Evolutionary conservation across 2,888 invertebrate genomes (phyloP), one percentile per base, ranked within the genome.

Genomic region (Epirrhoe alternata): DNA sequence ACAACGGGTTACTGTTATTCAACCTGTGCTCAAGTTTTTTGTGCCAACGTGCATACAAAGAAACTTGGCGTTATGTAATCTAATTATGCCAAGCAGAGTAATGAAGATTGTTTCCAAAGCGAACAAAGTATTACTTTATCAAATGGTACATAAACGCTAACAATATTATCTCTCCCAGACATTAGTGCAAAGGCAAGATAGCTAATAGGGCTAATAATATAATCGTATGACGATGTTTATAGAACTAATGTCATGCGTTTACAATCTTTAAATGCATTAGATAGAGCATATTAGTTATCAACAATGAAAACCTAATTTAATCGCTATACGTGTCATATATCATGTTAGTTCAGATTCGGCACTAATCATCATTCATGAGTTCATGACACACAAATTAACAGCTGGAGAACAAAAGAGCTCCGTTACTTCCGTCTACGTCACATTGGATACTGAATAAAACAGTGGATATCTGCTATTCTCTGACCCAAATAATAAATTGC

Each of bases 401-500:
- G 69, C 69, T 65, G 70, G 45, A 80, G 78, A 83, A 84, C 84
- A 84, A 84, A 83, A 79, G 81, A 80, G 77, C 70, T 73, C 86
- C 86, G 86, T 86, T 86, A 86, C 76, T 81, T 86, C 86, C 86
- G 86, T 71, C 76, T 74, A 79, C 84, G 84, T 85, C 82, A 84
- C 72, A 61, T 69, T 77, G 76, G 80, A 78, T 78, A 76, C 75
- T 80, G 78, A 78, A 83, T 80, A 78, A 80, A 82, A 81, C 77
- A 77, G 70, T 69, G 68, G 71, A 65, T 74, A 67, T 70, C 75
- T 75, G 74, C 71, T 70, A 79, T 74, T 74, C 74, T 74, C 63
- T 77, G 80, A 80, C 83, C 82, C 75, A 80, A 78, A 79, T 78
- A 71, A 65, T 73, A 74, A 74, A 65, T 74, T 68, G 74, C 74